These are phyloP conservation scores for Hecatera dysodea DNA, from an alignment of 2,888 invertebrate genomes.

Conservation along the genomic window DNA sequence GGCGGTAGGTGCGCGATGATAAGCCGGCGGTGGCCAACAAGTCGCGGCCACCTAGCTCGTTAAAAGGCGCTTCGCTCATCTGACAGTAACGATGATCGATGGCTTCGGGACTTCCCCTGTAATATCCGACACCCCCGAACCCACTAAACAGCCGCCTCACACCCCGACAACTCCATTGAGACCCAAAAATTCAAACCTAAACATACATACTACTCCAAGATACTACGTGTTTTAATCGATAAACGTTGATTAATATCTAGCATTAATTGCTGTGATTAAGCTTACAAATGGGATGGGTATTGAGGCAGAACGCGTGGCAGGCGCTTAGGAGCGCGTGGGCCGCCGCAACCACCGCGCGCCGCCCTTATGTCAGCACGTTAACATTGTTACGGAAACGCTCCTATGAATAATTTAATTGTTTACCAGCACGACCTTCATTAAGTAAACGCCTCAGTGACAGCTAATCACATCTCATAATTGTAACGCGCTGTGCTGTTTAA, in stretches of 20 bases:
- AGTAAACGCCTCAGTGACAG: conserved; percentile 48
- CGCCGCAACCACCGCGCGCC: background rate
- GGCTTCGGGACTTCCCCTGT: conserved; percentile 83
- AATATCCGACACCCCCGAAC: conserved; percentile 80
- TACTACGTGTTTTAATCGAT: conserved; percentile 39
- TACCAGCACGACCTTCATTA: conserved; percentile 57
- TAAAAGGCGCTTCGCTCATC: conserved; percentile 82
- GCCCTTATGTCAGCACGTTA: conserved; percentile 32
- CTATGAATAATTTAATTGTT: conserved; percentile 62
- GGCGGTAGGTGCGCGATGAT: conserved; percentile 48
- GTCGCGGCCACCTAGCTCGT: conserved; percentile 78
- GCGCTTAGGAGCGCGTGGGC: conserved; percentile 35
- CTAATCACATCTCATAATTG: conserved; percentile 39
- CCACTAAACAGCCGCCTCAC: conserved; percentile 61
- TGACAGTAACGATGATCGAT: conserved; percentile 88
- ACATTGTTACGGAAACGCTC: conserved; percentile 50
- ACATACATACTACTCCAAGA: conserved; percentile 37
- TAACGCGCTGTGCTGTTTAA: conserved; percentile 23
- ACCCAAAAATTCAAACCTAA: conserved; percentile 56
- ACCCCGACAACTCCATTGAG: conserved; percentile 52
- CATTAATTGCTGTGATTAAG: conserved; percentile 54
- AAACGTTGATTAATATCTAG: conserved; percentile 53
- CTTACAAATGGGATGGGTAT: conserved; percentile 47
- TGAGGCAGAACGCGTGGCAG: conserved; percentile 37
- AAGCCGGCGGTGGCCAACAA: conserved; percentile 62